Percentiles rank a stretch among this genome's conserved stretches.
These are phyloP conservation scores for Entelurus aequoreus DNA, from an alignment of 2,113 vertebrate genomes.

Conservation along the genomic window DNA sequence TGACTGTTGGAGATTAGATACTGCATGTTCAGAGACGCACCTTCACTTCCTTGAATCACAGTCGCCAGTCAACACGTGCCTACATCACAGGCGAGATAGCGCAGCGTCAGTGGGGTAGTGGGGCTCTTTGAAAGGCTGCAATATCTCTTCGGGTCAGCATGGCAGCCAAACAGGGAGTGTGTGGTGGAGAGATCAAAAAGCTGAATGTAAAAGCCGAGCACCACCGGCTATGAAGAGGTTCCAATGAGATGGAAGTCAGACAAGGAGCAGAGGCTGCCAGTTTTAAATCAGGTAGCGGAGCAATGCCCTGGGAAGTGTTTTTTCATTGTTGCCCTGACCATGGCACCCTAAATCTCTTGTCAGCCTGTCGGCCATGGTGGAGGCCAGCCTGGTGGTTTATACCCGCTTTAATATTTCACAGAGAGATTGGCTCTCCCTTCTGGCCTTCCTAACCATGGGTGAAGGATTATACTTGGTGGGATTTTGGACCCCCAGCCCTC, in stretches of 20 bases:
- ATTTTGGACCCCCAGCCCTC: constrained; percentile 30
- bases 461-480: constrained; percentile 62
- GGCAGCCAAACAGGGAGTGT: background rate
- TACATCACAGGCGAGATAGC: constrained; percentile 26
- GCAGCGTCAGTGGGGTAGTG: constrained; percentile 27
- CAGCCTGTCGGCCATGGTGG: constrained; percentile 29
- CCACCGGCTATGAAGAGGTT: constrained; percentile 3
- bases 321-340: constrained; percentile 19
- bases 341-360: constrained; percentile 31
- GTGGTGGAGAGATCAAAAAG: constrained; percentile 7
- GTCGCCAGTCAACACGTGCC: constrained; percentile 35
- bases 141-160: constrained; percentile 16
- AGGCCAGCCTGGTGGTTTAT: constrained; percentile 31
- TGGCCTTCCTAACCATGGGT: constrained; percentile 43
- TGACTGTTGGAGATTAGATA: constrained; percentile 40
- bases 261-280: constrained; percentile 11
- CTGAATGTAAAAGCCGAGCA: constrained; percentile 11
- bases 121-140: constrained; percentile 31
- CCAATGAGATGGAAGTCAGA: constrained; percentile 19
- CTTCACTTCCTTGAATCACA: constrained; percentile 62
- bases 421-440: constrained; percentile 30
- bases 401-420: constrained; percentile 54
- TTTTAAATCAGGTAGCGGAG: constrained; percentile 33
- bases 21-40: constrained; percentile 31
- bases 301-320: constrained; percentile 13